phyloP scores from a whole-genome alignment of 2,113 vertebrate genomes.

The Anthoscopus minutus region DNA sequence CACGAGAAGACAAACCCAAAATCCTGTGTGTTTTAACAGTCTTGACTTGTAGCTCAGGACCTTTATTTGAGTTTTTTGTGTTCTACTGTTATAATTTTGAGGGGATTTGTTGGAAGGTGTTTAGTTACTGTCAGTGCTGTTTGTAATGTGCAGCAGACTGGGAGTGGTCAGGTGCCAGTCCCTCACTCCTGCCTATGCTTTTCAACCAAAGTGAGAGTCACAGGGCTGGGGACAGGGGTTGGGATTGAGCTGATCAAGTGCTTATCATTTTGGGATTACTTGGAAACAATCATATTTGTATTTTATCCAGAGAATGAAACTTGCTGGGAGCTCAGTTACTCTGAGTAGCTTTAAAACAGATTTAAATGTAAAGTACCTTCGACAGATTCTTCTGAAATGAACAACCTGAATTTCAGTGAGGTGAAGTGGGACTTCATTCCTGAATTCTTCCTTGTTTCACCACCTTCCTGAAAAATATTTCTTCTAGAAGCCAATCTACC shows the following conservation, averaged over 20 bases:
- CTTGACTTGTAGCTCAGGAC: neutral
- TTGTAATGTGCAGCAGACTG: neutral
- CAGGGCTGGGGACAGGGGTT: neutral
- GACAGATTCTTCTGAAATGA: neutral
- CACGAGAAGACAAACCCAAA: neutral
- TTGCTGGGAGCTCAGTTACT: accelerated
- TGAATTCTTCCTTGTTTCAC: neutral
- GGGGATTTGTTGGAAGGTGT: neutral
- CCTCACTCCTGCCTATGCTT: neutral
- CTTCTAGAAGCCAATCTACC: neutral
- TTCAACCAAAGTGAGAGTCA: neutral
- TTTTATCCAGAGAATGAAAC: neutral
- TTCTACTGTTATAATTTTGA: neutral
- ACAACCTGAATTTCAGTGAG: neutral
- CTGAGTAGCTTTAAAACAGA: neutral
- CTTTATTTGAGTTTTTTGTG: neutral
- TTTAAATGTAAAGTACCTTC: neutral
- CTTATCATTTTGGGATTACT: neutral
- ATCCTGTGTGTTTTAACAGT: neutral
- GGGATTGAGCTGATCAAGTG: neutral
- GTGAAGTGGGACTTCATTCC: neutral
- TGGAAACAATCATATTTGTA: neutral
- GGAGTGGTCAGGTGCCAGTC: neutral
- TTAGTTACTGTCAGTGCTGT: neutral
- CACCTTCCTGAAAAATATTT: neutral